A percentile compares a stretch with the other conserved stretches of the same genome.
Conservation (phyloP, 2,888 invertebrate genomes). For the Aporophyla nigra region DNA sequence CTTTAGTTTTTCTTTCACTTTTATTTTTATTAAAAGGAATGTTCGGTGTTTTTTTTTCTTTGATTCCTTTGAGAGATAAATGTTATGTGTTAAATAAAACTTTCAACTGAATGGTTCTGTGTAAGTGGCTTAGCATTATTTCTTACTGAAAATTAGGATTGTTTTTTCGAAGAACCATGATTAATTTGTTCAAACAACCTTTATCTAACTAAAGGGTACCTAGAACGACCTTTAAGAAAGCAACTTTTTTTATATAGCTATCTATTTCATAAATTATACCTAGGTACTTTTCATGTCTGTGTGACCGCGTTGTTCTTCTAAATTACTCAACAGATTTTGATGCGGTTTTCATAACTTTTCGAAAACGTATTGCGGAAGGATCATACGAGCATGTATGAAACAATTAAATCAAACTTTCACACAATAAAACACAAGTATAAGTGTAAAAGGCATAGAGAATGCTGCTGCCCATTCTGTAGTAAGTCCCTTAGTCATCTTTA, state of each 20-base stretch:
- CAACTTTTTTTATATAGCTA: neutral
- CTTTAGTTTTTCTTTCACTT: slow-evolving; percentile 57
- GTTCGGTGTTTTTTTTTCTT: slow-evolving; percentile 23
- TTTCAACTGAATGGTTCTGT: slow-evolving; percentile 18
- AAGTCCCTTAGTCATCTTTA: too few species aligned
- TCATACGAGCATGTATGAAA: neutral
- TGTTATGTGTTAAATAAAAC: slow-evolving; percentile 11
- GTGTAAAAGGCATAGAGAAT: too few species aligned
- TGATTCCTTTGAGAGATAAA: slow-evolving; percentile 19
- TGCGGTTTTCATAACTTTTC: neutral
- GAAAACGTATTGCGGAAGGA: neutral
- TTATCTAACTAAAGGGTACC: neutral
- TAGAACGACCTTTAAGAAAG: neutral
- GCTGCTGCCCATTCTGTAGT: too few species aligned
- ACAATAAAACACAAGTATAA: too few species aligned
- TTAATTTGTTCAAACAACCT: slow-evolving; percentile 14
- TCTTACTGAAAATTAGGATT: neutral
- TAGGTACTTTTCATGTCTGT: neutral
- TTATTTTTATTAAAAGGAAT: slow-evolving; percentile 51
- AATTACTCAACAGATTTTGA: neutral
- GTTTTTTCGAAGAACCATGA: neutral
- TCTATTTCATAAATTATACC: too few species aligned
- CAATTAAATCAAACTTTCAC: neutral
- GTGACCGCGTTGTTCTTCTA: neutral
- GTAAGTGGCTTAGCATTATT: slow-evolving; percentile 23